Conservation (phyloP, 2,113 vertebrate species). For the Onychostruthus taczanowskii region DNA sequence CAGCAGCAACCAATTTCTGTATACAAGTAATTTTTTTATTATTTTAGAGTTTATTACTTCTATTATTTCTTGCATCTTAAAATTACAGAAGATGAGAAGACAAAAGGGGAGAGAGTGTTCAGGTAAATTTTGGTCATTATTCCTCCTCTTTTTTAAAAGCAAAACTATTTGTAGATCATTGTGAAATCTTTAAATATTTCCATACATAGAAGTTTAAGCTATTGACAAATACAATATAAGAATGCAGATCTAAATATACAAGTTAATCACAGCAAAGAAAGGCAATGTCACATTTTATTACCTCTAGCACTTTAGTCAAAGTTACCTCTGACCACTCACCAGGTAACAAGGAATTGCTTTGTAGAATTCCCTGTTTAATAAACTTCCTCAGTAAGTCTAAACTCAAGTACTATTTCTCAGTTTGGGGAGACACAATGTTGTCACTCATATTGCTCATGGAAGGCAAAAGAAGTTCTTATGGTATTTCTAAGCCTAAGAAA, state of each 20-base stretch:
- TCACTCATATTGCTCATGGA: neutral
- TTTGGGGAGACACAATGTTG: neutral
- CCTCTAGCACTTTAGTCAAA: neutral
- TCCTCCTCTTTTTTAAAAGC: neutral
- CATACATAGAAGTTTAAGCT: neutral
- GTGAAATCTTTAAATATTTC: neutral
- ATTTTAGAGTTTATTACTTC: neutral
- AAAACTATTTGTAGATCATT: neutral
- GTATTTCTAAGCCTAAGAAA: neutral
- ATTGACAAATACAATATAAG: neutral
- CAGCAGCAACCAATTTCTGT: neutral
- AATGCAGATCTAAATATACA: neutral
- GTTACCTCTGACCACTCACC: neutral
- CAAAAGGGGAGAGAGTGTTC: neutral
- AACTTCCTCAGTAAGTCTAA: neutral
- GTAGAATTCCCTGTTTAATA: neutral
- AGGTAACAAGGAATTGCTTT: neutral
- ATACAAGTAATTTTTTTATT: neutral
- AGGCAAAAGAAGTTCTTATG: neutral
- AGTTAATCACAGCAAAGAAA: neutral
- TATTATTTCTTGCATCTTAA: neutral
- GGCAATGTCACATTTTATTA: neutral
- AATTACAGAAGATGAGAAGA: neutral
- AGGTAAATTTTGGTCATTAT: neutral
- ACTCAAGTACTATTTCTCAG: neutral